Percentiles rank a stretch among this genome's conserved stretches.
phyloP scores from a whole-genome alignment of 2,888 invertebrate species.

The Norana najaformis region DNA sequence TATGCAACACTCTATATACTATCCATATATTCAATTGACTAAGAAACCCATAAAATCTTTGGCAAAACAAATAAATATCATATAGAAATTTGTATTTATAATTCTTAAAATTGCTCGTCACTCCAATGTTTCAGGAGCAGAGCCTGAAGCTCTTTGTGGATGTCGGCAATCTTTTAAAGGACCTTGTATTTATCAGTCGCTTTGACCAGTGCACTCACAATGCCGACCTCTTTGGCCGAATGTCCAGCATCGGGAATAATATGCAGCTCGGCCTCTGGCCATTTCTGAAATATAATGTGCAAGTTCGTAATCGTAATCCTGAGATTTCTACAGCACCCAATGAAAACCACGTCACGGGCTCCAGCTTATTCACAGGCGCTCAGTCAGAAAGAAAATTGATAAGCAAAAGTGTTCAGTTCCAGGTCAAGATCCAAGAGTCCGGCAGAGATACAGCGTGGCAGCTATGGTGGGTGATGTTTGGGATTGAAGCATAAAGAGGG shows the following conservation, averaged over 20 bases:
- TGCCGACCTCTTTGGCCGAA: conserved; percentile 44
- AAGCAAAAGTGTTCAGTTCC: no score
- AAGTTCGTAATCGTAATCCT: no score
- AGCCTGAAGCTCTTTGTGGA: neutral
- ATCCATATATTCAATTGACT: neutral
- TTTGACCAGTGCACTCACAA: conserved; percentile 32
- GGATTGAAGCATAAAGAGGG: no score
- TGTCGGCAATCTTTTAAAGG: conserved; percentile 29
- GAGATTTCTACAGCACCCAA: no score
- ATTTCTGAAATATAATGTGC: conserved; percentile 36
- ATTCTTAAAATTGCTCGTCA: neutral
- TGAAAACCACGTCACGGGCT: no score
- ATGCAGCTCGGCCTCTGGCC: conserved; percentile 43
- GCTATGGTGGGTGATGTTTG: no score
- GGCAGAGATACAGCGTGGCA: no score
- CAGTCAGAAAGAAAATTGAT: no score
- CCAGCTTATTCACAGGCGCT: no score
- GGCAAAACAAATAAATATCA: neutral
- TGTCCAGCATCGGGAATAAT: conserved; percentile 43
- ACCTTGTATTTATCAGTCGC: conserved; percentile 44
- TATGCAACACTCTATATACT: neutral
- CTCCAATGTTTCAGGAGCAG: neutral
- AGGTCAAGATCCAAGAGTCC: no score
- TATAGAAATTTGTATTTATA: neutral
- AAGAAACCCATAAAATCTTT: neutral